Evolutionary conservation across 2,113 vertebrate genomes (phyloP).

Genomic region (Scartelaos histophorus): DNA sequence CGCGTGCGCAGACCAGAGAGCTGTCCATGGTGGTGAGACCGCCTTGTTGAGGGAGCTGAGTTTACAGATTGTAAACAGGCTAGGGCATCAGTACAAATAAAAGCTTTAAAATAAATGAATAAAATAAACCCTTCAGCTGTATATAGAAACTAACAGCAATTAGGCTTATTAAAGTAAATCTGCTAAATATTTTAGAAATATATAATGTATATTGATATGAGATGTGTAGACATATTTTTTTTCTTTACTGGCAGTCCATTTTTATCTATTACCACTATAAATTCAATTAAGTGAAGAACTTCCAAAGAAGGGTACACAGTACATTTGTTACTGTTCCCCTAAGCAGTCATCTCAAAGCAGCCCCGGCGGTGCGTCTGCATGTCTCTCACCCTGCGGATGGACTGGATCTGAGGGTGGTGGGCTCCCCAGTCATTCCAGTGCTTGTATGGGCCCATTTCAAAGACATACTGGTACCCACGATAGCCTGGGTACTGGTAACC

Average conservation of each 20-base stretch:
- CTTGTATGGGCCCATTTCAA: conserved; percentile 79
- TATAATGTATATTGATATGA: conserved; percentile 45
- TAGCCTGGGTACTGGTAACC: conserved; percentile 86
- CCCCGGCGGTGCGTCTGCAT: conserved; percentile 82
- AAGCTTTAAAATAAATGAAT: conserved; percentile 50
- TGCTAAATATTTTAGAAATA: conserved; percentile 45
- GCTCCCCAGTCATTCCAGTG: conserved; percentile 87
- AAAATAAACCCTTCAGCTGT: conserved; percentile 36
- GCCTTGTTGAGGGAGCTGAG: conserved; percentile 37
- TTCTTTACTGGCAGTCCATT: conserved; percentile 27
- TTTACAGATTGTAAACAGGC: conserved; percentile 35
- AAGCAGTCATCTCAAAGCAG: conserved; percentile 77
- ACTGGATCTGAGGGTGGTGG: conserved; percentile 82
- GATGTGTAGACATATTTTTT: conserved; percentile 57
- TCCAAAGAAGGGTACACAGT: conserved; percentile 38
- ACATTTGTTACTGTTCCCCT: conserved; percentile 31
- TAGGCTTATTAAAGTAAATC: conserved; percentile 23
- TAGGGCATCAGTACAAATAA: conserved; percentile 56
- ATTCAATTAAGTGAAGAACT: conserved; percentile 42
- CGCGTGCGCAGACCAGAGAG: conserved; percentile 46
- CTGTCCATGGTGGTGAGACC: conserved; percentile 53
- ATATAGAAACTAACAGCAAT: conserved; percentile 66
- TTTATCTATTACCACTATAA: conserved; percentile 48
- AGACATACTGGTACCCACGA: conserved; percentile 82
- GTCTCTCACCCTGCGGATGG: conserved; percentile 82